Conservation (phyloP, 2,113 vertebrate species). For the Pseudonaja textilis region DNA sequence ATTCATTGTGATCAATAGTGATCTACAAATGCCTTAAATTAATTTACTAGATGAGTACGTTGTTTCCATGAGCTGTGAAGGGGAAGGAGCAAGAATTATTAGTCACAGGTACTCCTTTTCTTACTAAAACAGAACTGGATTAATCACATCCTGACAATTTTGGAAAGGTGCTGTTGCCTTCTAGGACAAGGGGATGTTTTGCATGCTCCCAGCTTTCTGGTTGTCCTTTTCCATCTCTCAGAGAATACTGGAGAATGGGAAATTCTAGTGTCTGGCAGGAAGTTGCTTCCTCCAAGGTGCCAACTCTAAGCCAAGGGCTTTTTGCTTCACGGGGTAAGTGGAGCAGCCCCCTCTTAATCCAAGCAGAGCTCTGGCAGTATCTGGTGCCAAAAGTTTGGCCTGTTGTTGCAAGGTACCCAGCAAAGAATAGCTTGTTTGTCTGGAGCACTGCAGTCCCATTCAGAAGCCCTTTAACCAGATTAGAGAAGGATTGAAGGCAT, state of each 20-base stretch:
- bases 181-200: not conserved
- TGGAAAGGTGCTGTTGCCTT: not conserved
- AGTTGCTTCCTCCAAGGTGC: not conserved
- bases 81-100: not conserved
- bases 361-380: not conserved
- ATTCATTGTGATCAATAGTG: not conserved
- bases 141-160: not conserved
- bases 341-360: not conserved
- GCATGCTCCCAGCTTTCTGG: not conserved
- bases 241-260: not conserved
- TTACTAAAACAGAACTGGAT: not conserved
- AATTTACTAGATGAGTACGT: not conserved
- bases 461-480: constrained; percentile 61
- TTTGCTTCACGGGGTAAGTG: not conserved
- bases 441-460: constrained; percentile 26
- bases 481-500: constrained; percentile 60
- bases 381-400: not conserved
- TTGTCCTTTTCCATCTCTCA: not conserved
- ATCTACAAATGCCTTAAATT: not conserved
- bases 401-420: fast-evolving
- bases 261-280: not conserved
- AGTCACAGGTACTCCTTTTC: not conserved
- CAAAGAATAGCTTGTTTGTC: constrained; percentile 37
- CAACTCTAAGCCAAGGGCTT: not conserved
- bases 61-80: not conserved